phyloP scores from a whole-genome alignment of 2,888 invertebrate species.

The Rhaphigaster nebulosa region DNA sequence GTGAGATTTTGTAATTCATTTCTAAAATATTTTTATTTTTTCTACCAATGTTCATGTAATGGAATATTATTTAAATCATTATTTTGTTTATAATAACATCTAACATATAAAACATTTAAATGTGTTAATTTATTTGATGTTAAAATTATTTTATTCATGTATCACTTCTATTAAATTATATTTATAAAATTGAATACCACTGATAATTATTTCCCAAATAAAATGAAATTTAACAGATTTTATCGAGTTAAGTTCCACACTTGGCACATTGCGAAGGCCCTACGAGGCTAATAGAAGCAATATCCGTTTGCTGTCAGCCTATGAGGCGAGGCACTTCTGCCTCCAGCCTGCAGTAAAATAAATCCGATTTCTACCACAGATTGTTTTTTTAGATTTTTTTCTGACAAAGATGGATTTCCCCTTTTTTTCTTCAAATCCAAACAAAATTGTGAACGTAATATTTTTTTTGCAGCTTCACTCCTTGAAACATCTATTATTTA shows the following conservation, averaged over 20 bases:
- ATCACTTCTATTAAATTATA: too few relatives aligned
- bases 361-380: neutral
- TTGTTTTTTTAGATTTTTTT: neutral
- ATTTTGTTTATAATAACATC: too few relatives aligned
- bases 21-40: too few relatives aligned
- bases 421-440: neutral
- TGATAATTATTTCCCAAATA: neutral
- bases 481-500: neutral
- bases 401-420: neutral
- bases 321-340: neutral
- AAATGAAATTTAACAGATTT: neutral
- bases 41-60: too few relatives aligned
- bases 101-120: too few relatives aligned
- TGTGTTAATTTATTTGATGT: too few relatives aligned
- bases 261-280: neutral
- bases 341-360: neutral
- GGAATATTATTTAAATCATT: too few relatives aligned
- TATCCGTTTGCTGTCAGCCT: conserved; percentile 41
- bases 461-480: neutral
- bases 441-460: neutral
- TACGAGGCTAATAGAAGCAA: neutral
- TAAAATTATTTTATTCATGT: too few relatives aligned
- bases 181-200: neutral
- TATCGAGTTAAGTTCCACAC: neutral
- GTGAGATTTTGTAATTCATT: too few relatives aligned